phyloP scores from a whole-genome alignment of 2,797 vertebrate species.

The Manis crassicaudata region DNA sequence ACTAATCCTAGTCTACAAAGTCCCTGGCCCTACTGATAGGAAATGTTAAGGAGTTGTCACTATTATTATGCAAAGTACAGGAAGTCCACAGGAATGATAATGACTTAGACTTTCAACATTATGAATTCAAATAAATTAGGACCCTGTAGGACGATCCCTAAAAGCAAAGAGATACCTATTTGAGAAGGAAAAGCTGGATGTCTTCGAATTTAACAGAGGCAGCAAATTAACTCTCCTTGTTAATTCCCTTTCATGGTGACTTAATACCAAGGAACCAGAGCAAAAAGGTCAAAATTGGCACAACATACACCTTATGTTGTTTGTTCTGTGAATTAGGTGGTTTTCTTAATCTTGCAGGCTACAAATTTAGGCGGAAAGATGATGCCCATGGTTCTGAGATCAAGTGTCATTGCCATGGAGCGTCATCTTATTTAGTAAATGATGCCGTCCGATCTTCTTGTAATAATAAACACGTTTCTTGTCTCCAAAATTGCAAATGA shows the following conservation, averaged over 20 bases:
- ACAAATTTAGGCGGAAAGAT: not conserved
- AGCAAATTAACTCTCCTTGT: not conserved
- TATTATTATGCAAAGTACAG: not conserved
- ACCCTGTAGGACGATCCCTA: not conserved
- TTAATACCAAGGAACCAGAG: not conserved
- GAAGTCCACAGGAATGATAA: not conserved
- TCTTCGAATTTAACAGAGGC: not conserved
- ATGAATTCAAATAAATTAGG: not conserved
- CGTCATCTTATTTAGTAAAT: not conserved
- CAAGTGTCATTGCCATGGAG: not conserved
- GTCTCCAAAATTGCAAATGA: not conserved
- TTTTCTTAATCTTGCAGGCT: slow-evolving; percentile 1
- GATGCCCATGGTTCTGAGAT: not conserved
- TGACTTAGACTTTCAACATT: not conserved
- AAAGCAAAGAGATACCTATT: not conserved
- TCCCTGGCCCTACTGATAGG: not conserved
- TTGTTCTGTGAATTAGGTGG: not conserved
- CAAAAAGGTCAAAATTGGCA: not conserved
- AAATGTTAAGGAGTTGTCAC: not conserved
- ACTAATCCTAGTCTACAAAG: not conserved
- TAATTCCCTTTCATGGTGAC: not conserved
- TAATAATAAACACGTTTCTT: slow-evolving; percentile 5
- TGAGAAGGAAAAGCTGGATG: not conserved
- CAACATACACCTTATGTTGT: not conserved
- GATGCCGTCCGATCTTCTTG: not conserved